These are phyloP conservation scores for Kryptolebias marmoratus DNA, from an alignment of 2,113 vertebrate species.

Conservation along the genomic window DNA sequence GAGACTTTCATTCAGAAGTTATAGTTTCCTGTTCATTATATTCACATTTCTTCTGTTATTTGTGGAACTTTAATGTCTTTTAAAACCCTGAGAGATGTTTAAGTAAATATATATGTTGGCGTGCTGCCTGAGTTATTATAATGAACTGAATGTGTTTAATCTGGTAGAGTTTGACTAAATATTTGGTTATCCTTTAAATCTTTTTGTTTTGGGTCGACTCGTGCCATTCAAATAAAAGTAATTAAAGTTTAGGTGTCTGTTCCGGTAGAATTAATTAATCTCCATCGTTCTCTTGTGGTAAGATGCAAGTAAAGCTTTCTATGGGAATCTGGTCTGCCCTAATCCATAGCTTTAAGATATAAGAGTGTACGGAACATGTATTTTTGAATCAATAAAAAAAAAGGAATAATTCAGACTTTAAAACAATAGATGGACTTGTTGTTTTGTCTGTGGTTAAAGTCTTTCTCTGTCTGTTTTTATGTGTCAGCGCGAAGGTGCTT, in stretches of 20 bases:
- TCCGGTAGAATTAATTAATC: neutral
- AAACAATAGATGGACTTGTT: neutral
- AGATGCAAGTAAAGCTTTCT: slow-evolving; percentile 22
- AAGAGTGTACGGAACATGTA: neutral
- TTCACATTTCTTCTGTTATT: too few relatives aligned
- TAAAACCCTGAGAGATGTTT: too few relatives aligned
- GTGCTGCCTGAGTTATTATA: too few relatives aligned
- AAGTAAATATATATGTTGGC: too few relatives aligned
- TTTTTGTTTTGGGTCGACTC: too few relatives aligned
- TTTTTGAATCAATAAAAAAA: neutral
- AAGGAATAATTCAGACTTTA: neutral
- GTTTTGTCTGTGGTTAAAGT: slow-evolving; percentile 10
- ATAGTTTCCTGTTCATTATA: too few relatives aligned
- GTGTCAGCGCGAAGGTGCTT: slow-evolving; percentile 91
- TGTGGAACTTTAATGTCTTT: too few relatives aligned
- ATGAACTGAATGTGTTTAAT: too few relatives aligned
- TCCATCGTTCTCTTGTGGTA: slow-evolving; percentile 2
- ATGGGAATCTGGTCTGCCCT: neutral
- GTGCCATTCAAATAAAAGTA: too few relatives aligned
- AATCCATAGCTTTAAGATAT: neutral
- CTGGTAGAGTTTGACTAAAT: too few relatives aligned
- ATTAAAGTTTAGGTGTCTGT: slow-evolving; percentile 1
- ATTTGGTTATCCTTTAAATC: too few relatives aligned
- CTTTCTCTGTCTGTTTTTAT: slow-evolving; percentile 26
- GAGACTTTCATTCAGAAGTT: too few relatives aligned